Evolutionary conservation across 2,113 vertebrate species (phyloP).

Genomic region (Caranx ignobilis): DNA sequence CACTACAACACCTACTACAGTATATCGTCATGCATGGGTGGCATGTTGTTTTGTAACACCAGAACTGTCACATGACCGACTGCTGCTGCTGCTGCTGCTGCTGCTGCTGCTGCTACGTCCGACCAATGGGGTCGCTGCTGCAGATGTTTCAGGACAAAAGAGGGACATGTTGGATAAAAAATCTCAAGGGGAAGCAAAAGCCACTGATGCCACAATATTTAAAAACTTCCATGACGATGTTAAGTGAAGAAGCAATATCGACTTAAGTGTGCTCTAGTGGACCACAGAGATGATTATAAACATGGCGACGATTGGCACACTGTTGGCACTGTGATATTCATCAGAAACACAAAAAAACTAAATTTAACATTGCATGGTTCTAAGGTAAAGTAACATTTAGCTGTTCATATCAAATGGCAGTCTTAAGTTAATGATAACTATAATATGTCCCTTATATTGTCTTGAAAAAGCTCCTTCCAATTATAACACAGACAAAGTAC

Average conservation of each 20-base stretch:
- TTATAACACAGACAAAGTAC: slow-evolving; percentile 2
- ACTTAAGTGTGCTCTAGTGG: slow-evolving; percentile 37
- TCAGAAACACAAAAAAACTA: slow-evolving; percentile 29
- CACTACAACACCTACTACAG: slow-evolving; percentile 65
- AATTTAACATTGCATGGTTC: slow-evolving; percentile 8
- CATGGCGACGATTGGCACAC: slow-evolving; percentile 26
- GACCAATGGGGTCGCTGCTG: slow-evolving; percentile 34
- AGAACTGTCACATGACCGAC: slow-evolving; percentile 51
- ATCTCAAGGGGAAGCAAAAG: slow-evolving; percentile 45
- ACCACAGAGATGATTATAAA: slow-evolving; percentile 22
- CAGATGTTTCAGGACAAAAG: slow-evolving; percentile 24
- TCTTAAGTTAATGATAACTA: slow-evolving; percentile 39
- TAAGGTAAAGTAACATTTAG: slow-evolving; percentile 17
- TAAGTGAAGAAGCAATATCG: slow-evolving; percentile 33
- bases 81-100: slow-evolving; percentile 13
- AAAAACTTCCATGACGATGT: slow-evolving; percentile 44
- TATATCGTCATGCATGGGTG: slow-evolving; percentile 67
- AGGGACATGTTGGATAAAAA: slow-evolving; percentile 28
- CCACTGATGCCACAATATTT: slow-evolving; percentile 44
- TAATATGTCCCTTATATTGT: slow-evolving; percentile 11
- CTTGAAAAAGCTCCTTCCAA: background rate
- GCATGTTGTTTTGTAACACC: slow-evolving; percentile 51
- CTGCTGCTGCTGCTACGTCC: slow-evolving; percentile 14
- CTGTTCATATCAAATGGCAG: slow-evolving; percentile 19
- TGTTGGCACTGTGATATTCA: slow-evolving; percentile 48